Base-by-base conservation (phyloP, 2,113 vertebrate species). In the Urocynchramus pylzowi region DNA sequence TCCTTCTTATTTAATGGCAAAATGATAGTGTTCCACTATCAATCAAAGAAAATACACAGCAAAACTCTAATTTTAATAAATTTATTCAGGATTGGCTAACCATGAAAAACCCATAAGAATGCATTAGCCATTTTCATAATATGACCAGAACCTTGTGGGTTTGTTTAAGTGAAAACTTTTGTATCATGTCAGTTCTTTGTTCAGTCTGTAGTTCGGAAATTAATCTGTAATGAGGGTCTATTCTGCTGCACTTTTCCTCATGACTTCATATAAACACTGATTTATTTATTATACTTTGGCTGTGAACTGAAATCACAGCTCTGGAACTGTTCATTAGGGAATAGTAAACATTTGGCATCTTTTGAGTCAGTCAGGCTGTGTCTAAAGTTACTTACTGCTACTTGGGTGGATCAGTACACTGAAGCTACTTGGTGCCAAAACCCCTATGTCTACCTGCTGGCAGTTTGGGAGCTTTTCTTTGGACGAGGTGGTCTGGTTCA, bases 251-350 rank as follows among this genome's bases (percentile, higher is more conserved):
- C 78, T 84, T 92, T 89, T 56, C 30, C 30, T 35, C 2, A 20
- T 68, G 54, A 35, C 54, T 81, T 78, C 17, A 7, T 74, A 31
- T 76, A 64, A 73, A 61, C 57, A 49, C 37, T 92, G 71, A 71
- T 96, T 86, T 93, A 31, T 95, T 94, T 85, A 71, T 63, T 86
- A 18, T 83, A 83, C 45, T 60, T 93, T 50, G 74, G 56, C 67
- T 89, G 4, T 84, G 63, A 54, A 49, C 81, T 91, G 47, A 47
- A 86, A 87, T 80, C 33, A n/a, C 57, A 83, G 57, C 49, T 85
- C 86, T 52, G 39, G 53, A 85, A n/a, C 85, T 91, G 45, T 87
- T 90, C 79, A 49, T 57, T 69, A 71, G 61, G 67, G 61, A 90
- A 56, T 41, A 81, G 68, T 50, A 84, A 94, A 79, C 88, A 74